Evolutionary conservation across 2,888 invertebrate species (phyloP).

Genomic region (Fabriciana adippe): DNA sequence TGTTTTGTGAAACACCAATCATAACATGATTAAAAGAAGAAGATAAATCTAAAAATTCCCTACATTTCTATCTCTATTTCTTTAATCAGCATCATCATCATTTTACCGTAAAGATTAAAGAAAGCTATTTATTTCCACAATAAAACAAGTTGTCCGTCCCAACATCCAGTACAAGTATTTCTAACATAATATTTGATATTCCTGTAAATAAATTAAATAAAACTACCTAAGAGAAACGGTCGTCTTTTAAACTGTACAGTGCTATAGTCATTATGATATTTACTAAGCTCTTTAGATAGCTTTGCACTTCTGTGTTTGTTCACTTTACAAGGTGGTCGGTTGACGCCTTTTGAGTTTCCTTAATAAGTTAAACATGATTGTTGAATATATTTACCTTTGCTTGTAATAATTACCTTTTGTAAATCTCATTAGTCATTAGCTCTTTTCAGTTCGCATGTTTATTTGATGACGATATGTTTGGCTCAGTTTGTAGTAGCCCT

Average conservation of each 20-base stretch:
- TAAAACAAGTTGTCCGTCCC: constrained; percentile 19
- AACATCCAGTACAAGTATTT: neutral
- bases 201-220: constrained; percentile 2
- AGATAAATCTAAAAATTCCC: too few species aligned
- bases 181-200: constrained; percentile 1
- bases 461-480: too few species aligned
- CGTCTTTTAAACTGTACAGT: neutral
- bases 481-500: too few species aligned
- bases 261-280: constrained; percentile 20
- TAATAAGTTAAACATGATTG: neutral
- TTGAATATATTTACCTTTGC: constrained; percentile 2
- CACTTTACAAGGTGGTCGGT: constrained; percentile 9
- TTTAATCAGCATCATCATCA: too few species aligned
- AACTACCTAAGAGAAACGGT: neutral
- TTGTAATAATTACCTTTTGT: neutral
- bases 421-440: too few species aligned
- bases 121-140: too few species aligned
- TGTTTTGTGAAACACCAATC: too few species aligned
- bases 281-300: constrained; percentile 21
- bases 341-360: constrained; percentile 4
- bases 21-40: too few species aligned
- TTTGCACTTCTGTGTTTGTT: constrained; percentile 13
- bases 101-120: too few species aligned
- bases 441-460: too few species aligned
- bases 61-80: too few species aligned